These are phyloP conservation scores for Ammospiza caudacuta DNA, from an alignment of 2,113 vertebrate genomes.

Conservation along the genomic window DNA sequence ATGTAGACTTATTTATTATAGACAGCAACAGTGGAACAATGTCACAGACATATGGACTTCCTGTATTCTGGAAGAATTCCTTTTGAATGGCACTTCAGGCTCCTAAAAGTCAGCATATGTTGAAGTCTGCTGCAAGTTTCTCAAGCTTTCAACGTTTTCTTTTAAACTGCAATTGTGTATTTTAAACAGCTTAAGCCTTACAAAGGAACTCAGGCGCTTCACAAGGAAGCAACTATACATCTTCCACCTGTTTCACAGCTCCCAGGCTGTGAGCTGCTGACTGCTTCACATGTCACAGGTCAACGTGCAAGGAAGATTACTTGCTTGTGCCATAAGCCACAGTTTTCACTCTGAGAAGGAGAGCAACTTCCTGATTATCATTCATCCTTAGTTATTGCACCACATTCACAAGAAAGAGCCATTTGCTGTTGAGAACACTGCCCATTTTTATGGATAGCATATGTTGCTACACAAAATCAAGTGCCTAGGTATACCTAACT, in stretches of 20 bases:
- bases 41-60: background rate
- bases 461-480: background rate
- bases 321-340: background rate
- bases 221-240: background rate
- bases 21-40: background rate
- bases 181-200: background rate
- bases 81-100: background rate
- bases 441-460: background rate
- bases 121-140: background rate
- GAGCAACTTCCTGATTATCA: background rate
- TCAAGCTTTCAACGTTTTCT: background rate
- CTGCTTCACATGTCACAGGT: background rate
- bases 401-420: background rate
- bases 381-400: background rate
- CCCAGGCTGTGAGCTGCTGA: background rate
- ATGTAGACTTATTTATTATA: background rate
- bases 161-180: background rate
- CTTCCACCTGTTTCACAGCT: background rate
- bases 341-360: background rate
- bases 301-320: rapidly evolving
- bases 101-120: background rate
- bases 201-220: background rate
- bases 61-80: background rate
- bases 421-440: background rate
- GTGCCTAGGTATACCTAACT: background rate